Base-by-base conservation (phyloP, 2,113 vertebrate species). In the Aptenodytes forsteri region DNA sequence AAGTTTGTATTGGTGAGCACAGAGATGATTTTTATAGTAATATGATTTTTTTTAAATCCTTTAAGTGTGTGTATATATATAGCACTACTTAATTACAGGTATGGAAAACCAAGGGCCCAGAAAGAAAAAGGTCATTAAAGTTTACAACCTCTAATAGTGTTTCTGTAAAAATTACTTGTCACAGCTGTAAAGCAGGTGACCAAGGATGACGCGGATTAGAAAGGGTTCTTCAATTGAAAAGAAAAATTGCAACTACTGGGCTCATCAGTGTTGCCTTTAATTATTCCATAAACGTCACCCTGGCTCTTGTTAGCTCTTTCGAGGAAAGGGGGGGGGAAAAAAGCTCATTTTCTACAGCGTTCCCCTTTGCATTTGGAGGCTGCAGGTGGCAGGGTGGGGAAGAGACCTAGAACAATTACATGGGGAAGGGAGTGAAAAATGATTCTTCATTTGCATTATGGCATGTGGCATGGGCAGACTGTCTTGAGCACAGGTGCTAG, bases 1-100 rank as follows among this genome's bases (percentile, higher is more conserved):
- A 67, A 91, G 91, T 93, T 97, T 65, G 91, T 91, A 64, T 67
- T 87, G 40, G 84, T 8, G 94, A 96, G 94, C 93, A 47, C 55
- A 11, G 90, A 59, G 94, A 95, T 98, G 97, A 97, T 96, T 97
- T 98, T 98, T 98, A 97, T 93, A 95, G 95, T 84, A 91, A 97
- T 98, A 93, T 81, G 96, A 95, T 30, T 97, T 96, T 89, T 93
- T 93, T 96, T 78, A 71, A 11, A 93, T 56, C 58, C 66, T 96
- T 96, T 96, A 91, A 92, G 89, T 96, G 21, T 20, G 27, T 96
- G 91, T 94, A 91, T 97, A 91, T 46, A 69, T 56, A 95, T 69
- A 54, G 71, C 42, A n/a, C 83, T 88, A 54, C 71, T 97, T 97
- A 97, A 97, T 97, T 95, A 96, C 97, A 85, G 70, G 83, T 79